phyloP scores from a whole-genome alignment of 37 sponge, comb jelly and placozoan genomes.

The Agelas oroides region DNA sequence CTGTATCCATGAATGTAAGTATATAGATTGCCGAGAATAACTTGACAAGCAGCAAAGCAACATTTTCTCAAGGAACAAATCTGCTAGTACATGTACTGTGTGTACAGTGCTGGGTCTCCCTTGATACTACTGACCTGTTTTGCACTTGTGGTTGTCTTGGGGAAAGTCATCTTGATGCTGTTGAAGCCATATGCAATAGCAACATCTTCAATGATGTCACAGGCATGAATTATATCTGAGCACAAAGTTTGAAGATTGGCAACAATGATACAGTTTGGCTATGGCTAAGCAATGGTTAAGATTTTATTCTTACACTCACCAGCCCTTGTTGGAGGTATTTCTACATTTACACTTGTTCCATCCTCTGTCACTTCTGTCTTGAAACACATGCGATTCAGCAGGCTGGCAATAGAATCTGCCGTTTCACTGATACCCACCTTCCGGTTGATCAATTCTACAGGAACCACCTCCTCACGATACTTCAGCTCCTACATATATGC shows the following conservation, averaged over 20 bases:
- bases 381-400: conserved; percentile 76
- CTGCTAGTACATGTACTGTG: too few species aligned
- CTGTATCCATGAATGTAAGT: conserved; percentile 17
- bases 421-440: conserved; percentile 52
- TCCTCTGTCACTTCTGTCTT: conserved; percentile 26
- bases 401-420: conserved; percentile 44
- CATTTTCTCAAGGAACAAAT: too few species aligned
- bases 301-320: conserved; percentile 15
- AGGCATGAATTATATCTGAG: conserved; percentile 77
- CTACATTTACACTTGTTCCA: conserved; percentile 34
- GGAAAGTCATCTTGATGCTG: conserved; percentile 62
- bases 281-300: background rate
- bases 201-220: conserved; percentile 86
- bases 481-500: conserved; percentile 38
- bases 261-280: background rate
- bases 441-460: conserved; percentile 38
- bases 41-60: too few species aligned
- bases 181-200: conserved; percentile 93
- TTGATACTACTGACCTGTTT: conserved; percentile 43
- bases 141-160: conserved; percentile 69
- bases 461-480: conserved; percentile 46
- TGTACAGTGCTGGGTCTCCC: background rate
- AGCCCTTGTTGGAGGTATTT: conserved; percentile 61
- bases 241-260: background rate
- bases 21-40: background rate